Base-by-base conservation (phyloP, 2,888 invertebrate species). In the Pristionchus fissidentatus region DNA sequence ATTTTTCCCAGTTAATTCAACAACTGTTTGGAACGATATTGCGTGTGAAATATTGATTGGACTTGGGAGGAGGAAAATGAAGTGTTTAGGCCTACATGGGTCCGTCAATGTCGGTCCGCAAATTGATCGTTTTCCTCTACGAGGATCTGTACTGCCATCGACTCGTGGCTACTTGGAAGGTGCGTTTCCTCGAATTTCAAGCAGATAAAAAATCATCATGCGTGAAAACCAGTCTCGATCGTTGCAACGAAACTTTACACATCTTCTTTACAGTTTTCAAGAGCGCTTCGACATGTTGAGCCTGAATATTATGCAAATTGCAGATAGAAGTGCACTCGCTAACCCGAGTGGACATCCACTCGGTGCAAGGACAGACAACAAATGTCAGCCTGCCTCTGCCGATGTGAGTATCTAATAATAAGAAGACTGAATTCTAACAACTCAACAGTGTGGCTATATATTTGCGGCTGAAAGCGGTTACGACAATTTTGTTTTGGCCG, bases 151-250 rank as follows among this genome's bases (percentile, higher is more conserved):
- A 70, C 41, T 83, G 83, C 22, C 83, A 83, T 32, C n/a, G 73
- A 41, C n/a, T 83, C n/a, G 22, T 46, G 38, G 70, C 49, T 5
- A 83, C 83, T 22, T 83, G 83, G 83, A 83, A 83, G 60, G 80
- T 60, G 3, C 8, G n/a, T n/a, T n/a, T n/a, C n/a, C n/a, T n/a
- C n/a, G n/a, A n/a, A n/a, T n/a, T n/a, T 19, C 19, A 13, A 13
- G 19, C 49, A 49, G 49, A 13, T 10, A 49, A 49, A 49, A 49
- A 49, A n/a, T n/a, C n/a, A n/a, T n/a, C n/a, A n/a, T n/a, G n/a
- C n/a, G n/a, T n/a, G n/a, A n/a, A n/a, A n/a, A n/a, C n/a, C n/a
- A n/a, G n/a, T n/a, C n/a, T n/a, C n/a, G n/a, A n/a, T n/a, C n/a
- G n/a, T n/a, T n/a, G n/a, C n/a, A n/a, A n/a, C n/a, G n/a, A n/a